Base-by-base conservation (phyloP, 2,113 vertebrate species). In the Eolophus roseicapilla region DNA sequence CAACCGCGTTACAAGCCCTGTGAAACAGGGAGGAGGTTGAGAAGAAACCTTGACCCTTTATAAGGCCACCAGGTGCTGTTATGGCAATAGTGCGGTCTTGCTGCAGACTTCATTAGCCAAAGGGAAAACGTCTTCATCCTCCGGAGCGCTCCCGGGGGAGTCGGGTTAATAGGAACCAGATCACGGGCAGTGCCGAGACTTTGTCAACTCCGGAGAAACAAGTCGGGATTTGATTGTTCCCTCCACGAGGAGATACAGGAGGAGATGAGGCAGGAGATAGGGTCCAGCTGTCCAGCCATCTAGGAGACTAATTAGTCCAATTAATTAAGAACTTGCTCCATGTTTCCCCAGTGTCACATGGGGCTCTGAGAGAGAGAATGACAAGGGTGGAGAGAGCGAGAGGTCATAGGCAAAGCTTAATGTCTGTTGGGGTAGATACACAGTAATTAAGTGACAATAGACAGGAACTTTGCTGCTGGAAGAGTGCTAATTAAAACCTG, bases 201-300 rank as follows among this genome's bases (percentile, higher is more conserved):
- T 74, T 93, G 92, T 91, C 93, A 84, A 77, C 91, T 84, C 87
- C 10, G 4, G 25, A 83, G 91, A 68, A 91, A 90, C 93, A 91
- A 78, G 95, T 82, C 23, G 12, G 13, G 29, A 11, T 92, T 92
- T 86, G 90, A 96, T 93, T 94, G 93, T 88, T 89, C 87, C 78
- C 85, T 87, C 96, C 87, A 68, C 5, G n/a, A 94, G 83, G 31
- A 94, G 89, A 91, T 96, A 77, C 18, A 80, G 28, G 76, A 82
- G 4, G 27, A 89, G 90, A 91, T 96, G 82, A 24, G 80, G 28
- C 73, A 83, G 4, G 27, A 89, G 94, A 98, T 96, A 97, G 97
- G 85, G 97, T 98, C 98, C 99, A 99, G 99, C 98, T 99, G 99
- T 98, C 98, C 98, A 98, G 98, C 98, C 98, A 98, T 97, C 98